These are phyloP conservation scores for Nowickia ferox DNA, from an alignment of 2,888 invertebrate species.

Conservation along the genomic window DNA sequence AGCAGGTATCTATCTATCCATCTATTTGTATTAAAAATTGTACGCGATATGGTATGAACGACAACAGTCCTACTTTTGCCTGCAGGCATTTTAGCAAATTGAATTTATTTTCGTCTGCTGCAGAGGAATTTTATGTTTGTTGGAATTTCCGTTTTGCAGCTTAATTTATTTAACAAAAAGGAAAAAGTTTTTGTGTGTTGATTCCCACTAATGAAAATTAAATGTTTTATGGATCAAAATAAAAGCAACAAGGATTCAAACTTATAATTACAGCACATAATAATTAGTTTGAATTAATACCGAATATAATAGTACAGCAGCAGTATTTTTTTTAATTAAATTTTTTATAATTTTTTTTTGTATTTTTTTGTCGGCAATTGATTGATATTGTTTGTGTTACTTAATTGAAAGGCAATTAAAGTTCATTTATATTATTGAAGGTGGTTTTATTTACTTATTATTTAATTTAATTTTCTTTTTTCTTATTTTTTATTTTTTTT, in stretches of 20 bases:
- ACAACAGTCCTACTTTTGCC: constrained; percentile 49
- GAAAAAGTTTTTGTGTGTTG: neutral
- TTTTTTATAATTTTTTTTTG: neutral
- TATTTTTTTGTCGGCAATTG: constrained; percentile 4
- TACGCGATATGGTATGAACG: constrained; percentile 38
- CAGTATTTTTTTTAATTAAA: constrained; percentile 30
- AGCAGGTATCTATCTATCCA: neutral
- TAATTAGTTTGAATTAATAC: constrained; percentile 12
- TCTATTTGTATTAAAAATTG: constrained; percentile 10
- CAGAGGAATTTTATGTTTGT: constrained; percentile 60
- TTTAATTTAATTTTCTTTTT: neutral
- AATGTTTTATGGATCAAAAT: constrained; percentile 21
- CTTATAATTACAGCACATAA: constrained; percentile 32
- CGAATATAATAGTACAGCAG: neutral
- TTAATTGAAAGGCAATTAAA: neutral
- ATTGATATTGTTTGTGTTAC: neutral
- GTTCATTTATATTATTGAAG: neutral
- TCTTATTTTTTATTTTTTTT: too few relatives aligned
- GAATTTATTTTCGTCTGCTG: constrained; percentile 64
- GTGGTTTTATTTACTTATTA: neutral
- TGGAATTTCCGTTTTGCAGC: constrained; percentile 58
- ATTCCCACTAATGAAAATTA: constrained; percentile 37
- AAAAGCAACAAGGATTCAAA: constrained; percentile 2
- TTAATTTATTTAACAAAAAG: constrained; percentile 48
- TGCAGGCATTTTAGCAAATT: constrained; percentile 71